These are phyloP conservation scores for Papilio elwesi DNA, from an alignment of 2,888 invertebrate genomes.

Conservation along the genomic window DNA sequence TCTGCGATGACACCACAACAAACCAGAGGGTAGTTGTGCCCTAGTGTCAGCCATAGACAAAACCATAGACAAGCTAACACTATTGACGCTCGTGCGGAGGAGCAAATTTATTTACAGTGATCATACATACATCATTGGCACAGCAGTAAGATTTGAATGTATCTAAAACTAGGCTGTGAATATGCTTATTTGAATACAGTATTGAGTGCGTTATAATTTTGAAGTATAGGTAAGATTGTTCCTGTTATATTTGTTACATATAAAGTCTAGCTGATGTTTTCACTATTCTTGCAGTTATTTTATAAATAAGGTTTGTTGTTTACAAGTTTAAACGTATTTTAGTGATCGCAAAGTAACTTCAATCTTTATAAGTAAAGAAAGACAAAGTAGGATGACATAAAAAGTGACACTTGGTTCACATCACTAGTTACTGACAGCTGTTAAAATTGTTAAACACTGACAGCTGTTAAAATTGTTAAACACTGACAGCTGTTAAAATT, in stretches of 20 bases:
- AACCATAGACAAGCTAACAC: constrained; percentile 12
- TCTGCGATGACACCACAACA: constrained; percentile 53
- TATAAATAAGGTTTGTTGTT: not conserved
- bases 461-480: no score
- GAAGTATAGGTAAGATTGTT: not conserved
- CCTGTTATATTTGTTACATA: not conserved
- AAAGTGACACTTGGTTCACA: no score
- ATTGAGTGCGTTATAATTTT: no score
- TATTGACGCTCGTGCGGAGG: not conserved
- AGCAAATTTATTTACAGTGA: no score
- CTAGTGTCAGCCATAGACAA: constrained; percentile 42
- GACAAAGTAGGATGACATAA: not conserved
- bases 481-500: no score
- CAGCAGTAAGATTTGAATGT: no score
- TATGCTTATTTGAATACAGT: no score
- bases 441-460: no score
- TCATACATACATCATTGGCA: no score
- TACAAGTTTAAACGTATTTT: not conserved
- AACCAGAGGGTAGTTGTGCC: constrained; percentile 58
- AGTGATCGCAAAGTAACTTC: not conserved
- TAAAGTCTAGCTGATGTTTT: constrained; percentile 1
- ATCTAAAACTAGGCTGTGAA: no score
- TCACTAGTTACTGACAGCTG: no score
- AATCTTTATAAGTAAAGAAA: not conserved
- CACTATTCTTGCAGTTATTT: not conserved